Conservation (phyloP, 2,113 vertebrate species). For the Rafetus swinhoei region DNA sequence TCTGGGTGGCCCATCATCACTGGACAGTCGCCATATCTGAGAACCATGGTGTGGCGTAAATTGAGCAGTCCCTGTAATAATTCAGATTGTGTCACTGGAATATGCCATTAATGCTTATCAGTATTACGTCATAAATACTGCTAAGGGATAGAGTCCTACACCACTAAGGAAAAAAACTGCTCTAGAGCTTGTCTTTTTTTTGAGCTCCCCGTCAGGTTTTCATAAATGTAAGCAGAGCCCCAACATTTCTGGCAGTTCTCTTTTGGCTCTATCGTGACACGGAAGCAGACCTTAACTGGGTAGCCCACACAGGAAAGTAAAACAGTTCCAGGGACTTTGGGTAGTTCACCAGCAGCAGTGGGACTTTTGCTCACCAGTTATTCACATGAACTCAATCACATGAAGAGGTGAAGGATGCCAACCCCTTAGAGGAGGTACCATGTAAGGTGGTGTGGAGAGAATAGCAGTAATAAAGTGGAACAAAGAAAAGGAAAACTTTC, state of each 20-base stretch:
- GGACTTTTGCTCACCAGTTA: background rate
- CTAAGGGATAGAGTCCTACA: background rate
- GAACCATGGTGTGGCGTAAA: background rate
- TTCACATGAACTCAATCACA: background rate
- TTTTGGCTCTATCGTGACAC: background rate
- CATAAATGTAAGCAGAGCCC: background rate
- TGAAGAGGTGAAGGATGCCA: background rate
- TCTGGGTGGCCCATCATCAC: background rate
- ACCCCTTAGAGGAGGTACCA: background rate
- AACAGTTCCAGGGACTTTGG: background rate
- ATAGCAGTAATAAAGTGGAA: background rate
- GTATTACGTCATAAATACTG: rapidly evolving
- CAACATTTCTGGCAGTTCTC: background rate
- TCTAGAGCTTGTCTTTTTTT: background rate
- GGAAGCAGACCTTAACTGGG: background rate
- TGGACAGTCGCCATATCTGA: background rate
- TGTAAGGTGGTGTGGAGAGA: background rate
- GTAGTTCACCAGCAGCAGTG: background rate
- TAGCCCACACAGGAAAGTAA: background rate
- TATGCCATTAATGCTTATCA: background rate
- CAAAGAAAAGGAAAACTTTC: background rate
- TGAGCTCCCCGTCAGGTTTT: background rate
- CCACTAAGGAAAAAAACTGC: background rate
- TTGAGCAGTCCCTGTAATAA: background rate
- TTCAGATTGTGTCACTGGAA: background rate